Conservation (phyloP, 2,113 vertebrate species). For the Lontra canadensis region DNA sequence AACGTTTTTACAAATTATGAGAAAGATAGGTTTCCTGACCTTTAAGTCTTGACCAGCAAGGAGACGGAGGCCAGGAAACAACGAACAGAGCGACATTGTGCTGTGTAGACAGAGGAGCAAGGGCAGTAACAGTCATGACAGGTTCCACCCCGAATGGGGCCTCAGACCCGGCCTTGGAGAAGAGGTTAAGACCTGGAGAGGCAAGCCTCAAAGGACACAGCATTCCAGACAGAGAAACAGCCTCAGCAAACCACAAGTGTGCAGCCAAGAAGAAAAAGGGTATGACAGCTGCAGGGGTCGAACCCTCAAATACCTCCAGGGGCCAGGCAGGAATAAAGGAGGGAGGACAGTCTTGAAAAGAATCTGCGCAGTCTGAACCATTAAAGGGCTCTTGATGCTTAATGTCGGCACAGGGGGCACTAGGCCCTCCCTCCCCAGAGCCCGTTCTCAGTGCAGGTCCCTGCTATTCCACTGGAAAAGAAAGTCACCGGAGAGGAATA, state of each 20-base stretch:
- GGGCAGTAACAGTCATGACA: fast-evolving
- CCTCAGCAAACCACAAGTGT: not conserved
- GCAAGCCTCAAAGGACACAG: not conserved
- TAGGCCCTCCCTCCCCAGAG: no score
- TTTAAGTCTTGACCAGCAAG: not conserved
- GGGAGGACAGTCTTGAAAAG: not conserved
- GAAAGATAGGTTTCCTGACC: not conserved
- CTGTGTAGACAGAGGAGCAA: not conserved
- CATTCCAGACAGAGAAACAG: conserved; percentile 15
- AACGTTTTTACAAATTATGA: not conserved
- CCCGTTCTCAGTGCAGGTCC: not conserved
- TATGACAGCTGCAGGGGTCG: conserved; percentile 20
- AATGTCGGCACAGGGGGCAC: not conserved
- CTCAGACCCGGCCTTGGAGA: not conserved
- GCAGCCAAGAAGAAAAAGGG: not conserved
- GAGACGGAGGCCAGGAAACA: not conserved
- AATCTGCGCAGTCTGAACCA: not conserved
- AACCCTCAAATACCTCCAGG: not conserved
- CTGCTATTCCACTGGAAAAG: not conserved
- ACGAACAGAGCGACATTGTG: fast-evolving
- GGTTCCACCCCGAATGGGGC: no score
- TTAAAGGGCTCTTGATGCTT: fast-evolving
- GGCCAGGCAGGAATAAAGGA: not conserved
- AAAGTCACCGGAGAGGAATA: not conserved
- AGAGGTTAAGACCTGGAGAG: not conserved